Evolutionary conservation across 92 coral and sea anemone species (phyloP), one percentile per base, ranked within the genome.

Genomic region (Palythoa caribaeorum): DNA sequence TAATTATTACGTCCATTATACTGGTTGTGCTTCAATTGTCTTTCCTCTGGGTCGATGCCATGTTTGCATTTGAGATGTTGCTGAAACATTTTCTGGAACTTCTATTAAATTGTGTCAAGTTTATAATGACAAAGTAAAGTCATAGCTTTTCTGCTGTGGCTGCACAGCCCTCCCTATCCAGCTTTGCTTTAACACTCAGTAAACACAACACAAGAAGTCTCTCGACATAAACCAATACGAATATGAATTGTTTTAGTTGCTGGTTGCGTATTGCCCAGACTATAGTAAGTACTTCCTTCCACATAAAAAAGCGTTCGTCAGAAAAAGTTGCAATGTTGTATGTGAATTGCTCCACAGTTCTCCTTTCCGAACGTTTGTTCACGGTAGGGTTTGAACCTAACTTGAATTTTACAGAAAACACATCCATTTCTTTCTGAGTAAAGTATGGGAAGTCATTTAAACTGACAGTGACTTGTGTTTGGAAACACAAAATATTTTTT

Each of bases 101-200:
- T 84, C 88, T 73, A 84, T 48, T 55, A 84, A 71, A 37, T 84
- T 35, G 80, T 84, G 28, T 28, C 62, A 9, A 84, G 83, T 19
- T 84, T 84, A 54, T 76, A 86, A 35, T 86, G 89, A 57, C 89
- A 86, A 47, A 86, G 85, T 17, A 75, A 76, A 16, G 72, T 86
- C 84, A 86, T 73, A 5, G 62, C 48, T 40, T 74, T 86, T 28
- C 28, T 28, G 28, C 28, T 28, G 28, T 28, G 28, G 28, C 28
- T 28, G 0, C 28, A 28, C 28, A 86, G 71, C 51, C 89, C 89
- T 72, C 89, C 85, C 38, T 86, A 75, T 53, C 89, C 89, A 74
- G 89, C 89, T 59, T 86, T 86, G 77, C 83, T 50, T 0, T 75
- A 76, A 75, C 89, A 86, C 48, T 86, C 89, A 21, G 85, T 75